Evolutionary conservation across 2,888 invertebrate genomes (phyloP).

Genomic region (Noctua janthina): DNA sequence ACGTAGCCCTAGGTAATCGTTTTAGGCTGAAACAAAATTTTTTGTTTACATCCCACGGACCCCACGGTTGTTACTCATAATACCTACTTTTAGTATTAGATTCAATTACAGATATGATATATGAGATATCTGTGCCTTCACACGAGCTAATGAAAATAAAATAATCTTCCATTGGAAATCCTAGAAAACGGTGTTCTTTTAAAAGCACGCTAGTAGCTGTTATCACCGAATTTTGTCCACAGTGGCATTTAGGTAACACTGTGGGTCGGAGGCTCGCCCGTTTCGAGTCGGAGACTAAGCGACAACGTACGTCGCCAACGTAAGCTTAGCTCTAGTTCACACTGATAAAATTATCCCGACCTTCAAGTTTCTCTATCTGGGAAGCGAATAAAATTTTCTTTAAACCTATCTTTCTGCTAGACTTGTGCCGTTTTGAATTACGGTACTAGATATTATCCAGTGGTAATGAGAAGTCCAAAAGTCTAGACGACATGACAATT

Average conservation of each 20-base stretch:
- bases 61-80: no score
- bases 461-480: neutral
- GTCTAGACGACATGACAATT: neutral
- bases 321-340: slow-evolving; percentile 50
- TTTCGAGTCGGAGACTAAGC: slow-evolving; percentile 56
- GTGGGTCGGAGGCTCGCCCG: slow-evolving; percentile 75
- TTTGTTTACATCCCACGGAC: no score
- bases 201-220: no score
- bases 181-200: no score
- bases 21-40: no score
- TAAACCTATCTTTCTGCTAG: no score
- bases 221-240: slow-evolving; percentile 17
- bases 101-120: neutral
- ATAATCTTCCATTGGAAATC: neutral
- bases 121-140: neutral
- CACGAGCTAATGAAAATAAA: neutral
- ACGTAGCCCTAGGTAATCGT: no score
- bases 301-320: slow-evolving; percentile 49
- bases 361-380: neutral
- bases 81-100: neutral
- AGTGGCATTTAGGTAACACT: slow-evolving; percentile 55
- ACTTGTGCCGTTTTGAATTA: neutral
- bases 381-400: no score
- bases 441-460: neutral
- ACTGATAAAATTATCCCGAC: slow-evolving; percentile 16